Conservation (phyloP, 2,888 invertebrate genomes). For the Biston stratarius region DNA sequence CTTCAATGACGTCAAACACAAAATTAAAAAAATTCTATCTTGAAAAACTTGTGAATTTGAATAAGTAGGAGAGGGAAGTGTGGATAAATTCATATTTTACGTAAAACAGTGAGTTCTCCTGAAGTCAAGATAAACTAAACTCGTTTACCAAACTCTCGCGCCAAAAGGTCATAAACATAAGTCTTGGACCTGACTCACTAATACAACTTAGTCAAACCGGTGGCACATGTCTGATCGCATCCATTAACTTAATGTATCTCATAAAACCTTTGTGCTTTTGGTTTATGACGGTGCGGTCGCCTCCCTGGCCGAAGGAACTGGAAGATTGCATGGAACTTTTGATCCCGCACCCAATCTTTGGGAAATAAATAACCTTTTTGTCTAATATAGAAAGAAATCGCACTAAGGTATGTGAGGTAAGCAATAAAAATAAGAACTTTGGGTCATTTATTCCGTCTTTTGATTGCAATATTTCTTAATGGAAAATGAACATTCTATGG, state of each 20-base stretch:
- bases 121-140: conserved; percentile 11
- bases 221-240: conserved; percentile 68
- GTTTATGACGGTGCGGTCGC: conserved; percentile 72
- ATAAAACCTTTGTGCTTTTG: conserved; percentile 80
- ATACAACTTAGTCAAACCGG: conserved; percentile 66
- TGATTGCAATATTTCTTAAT: background rate
- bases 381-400: conserved; percentile 46
- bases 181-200: conserved; percentile 47
- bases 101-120: conserved; percentile 1
- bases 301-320: conserved; percentile 52
- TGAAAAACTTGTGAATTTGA: background rate
- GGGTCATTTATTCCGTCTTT: conserved; percentile 12
- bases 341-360: conserved; percentile 60
- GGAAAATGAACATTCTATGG: background rate
- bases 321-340: conserved; percentile 57
- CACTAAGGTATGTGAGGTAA: conserved; percentile 19
- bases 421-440: conserved; percentile 35
- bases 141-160: conserved; percentile 20
- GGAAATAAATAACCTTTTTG: conserved; percentile 54
- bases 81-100: background rate
- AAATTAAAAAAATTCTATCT: background rate
- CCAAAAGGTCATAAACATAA: conserved; percentile 21
- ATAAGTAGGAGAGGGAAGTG: background rate
- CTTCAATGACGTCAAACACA: too few species aligned
- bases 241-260: conserved; percentile 78